Conservation (phyloP, 2,888 invertebrate genomes). For the Selenia dentaria region DNA sequence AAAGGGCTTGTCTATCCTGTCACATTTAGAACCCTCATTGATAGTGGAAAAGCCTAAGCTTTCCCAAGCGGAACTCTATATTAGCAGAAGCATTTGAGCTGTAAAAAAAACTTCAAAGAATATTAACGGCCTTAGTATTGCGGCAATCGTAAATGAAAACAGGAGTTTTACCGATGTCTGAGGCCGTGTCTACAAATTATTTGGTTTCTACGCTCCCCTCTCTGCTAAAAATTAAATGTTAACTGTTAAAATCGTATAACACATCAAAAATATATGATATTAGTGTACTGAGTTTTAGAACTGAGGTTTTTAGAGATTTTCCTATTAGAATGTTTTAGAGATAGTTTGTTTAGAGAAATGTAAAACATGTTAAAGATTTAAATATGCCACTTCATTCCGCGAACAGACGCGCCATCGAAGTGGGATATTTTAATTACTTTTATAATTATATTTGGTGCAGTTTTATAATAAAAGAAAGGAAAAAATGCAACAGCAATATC, state of each 20-base stretch:
- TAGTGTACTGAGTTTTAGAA: slow-evolving; percentile 37
- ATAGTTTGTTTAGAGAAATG: slow-evolving; percentile 47
- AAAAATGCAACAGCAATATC: no score
- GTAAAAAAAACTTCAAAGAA: slow-evolving; percentile 54
- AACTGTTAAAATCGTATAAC: slow-evolving; percentile 57
- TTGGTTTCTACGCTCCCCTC: slow-evolving; percentile 79
- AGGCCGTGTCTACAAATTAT: slow-evolving; percentile 67
- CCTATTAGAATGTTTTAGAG: slow-evolving; percentile 35
- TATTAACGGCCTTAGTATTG: slow-evolving; percentile 55
- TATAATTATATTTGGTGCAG: slow-evolving; percentile 47
- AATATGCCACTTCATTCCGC: slow-evolving; percentile 44
- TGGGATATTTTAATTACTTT: slow-evolving; percentile 40
- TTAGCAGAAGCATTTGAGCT: slow-evolving; percentile 69
- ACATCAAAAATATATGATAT: slow-evolving; percentile 48
- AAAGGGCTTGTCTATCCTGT: slow-evolving; percentile 62
- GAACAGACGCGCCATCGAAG: slow-evolving; percentile 29
- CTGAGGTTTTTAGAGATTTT: slow-evolving; percentile 36
- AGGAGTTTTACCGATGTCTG: slow-evolving; percentile 71
- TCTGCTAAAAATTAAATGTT: slow-evolving; percentile 81
- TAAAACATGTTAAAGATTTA: slow-evolving; percentile 49
- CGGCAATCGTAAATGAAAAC: slow-evolving; percentile 42
- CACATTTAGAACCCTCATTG: slow-evolving; percentile 53
- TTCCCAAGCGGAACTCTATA: slow-evolving; percentile 59
- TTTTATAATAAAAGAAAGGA: no score
- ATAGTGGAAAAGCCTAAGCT: slow-evolving; percentile 36